phyloP scores from a whole-genome alignment of 2,888 invertebrate species.

The Caenorhabditis imperialis region DNA sequence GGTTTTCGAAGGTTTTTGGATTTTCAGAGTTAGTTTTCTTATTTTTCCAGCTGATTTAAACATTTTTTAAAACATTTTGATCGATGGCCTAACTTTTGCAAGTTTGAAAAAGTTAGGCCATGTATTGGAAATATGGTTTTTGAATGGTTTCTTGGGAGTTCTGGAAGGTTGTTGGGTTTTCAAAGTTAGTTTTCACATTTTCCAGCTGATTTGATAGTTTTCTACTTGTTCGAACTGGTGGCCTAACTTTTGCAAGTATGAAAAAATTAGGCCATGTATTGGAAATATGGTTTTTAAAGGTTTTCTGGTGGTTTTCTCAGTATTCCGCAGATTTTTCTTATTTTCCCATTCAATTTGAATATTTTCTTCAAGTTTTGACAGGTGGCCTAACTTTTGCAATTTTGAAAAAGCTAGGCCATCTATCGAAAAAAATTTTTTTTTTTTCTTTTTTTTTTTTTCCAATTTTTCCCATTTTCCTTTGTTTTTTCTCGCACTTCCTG shows the following conservation, averaged over 20 bases:
- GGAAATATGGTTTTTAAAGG: too few relatives aligned
- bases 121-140: not conserved
- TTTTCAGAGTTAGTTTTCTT: too few relatives aligned
- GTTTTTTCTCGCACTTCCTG: too few relatives aligned
- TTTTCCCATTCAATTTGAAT: not conserved
- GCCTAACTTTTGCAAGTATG: constrained; percentile 4
- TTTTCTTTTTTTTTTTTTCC: too few relatives aligned
- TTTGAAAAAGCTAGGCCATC: too few relatives aligned
- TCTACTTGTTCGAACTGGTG: not conserved
- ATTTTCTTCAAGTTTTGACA: not conserved
- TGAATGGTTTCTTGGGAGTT: not conserved
- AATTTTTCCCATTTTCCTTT: too few relatives aligned
- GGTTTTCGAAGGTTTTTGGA: too few relatives aligned
- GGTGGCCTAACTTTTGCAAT: not conserved
- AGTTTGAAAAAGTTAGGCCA: not conserved
- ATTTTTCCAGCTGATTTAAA: too few relatives aligned
- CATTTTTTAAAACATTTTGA: too few relatives aligned
- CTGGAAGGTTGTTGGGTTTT: not conserved
- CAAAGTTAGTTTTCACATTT: not conserved
- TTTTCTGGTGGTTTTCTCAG: too few relatives aligned
- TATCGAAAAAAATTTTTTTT: too few relatives aligned
- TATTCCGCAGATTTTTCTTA: not conserved
- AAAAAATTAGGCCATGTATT: constrained; percentile 7
- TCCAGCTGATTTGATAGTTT: not conserved
- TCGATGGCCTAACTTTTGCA: constrained; percentile 3